These are phyloP conservation scores for Ectropis grisescens DNA, from an alignment of 1,140 invertebrate species.

Conservation along the genomic window DNA sequence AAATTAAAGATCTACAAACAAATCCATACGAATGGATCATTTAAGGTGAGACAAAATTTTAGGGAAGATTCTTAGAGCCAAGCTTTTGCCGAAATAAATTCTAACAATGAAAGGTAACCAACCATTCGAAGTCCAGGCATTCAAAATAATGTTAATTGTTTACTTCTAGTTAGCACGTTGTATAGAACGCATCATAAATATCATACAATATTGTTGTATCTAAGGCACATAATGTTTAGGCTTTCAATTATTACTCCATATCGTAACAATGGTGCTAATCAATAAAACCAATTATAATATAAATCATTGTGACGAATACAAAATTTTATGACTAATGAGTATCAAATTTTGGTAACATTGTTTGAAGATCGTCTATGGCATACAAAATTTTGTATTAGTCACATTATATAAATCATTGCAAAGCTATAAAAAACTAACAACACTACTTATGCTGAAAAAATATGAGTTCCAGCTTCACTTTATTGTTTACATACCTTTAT, in stretches of 20 bases:
- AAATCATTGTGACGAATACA: constrained; percentile 26
- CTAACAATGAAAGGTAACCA: constrained; percentile 51
- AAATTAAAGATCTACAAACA: too few relatives aligned
- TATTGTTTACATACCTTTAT: constrained; percentile 24
- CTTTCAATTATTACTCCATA: constrained; percentile 63
- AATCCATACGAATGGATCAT: too few relatives aligned
- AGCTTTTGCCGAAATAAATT: constrained; percentile 52
- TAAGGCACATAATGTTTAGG: constrained; percentile 70
- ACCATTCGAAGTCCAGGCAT: constrained; percentile 44
- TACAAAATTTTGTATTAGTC: constrained; percentile 21
- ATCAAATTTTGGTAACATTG: too few relatives aligned
- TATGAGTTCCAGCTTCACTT: constrained; percentile 25
- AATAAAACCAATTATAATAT: constrained; percentile 25
- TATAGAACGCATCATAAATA: constrained; percentile 69
- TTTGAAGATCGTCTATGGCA: background rate
- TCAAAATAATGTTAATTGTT: constrained; percentile 57
- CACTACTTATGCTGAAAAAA: constrained; percentile 46
- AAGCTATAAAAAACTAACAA: constrained; percentile 53
- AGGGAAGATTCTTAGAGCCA: constrained; percentile 29
- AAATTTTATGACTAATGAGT: constrained; percentile 6
- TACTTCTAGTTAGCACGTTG: constrained; percentile 68
- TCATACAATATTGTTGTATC: constrained; percentile 69
- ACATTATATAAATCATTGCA: constrained; percentile 36
- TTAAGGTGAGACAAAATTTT: constrained; percentile 15
- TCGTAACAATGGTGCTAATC: constrained; percentile 59